phyloP scores from a whole-genome alignment of 2,797 vertebrate species.

The Antrozous pallidus region DNA sequence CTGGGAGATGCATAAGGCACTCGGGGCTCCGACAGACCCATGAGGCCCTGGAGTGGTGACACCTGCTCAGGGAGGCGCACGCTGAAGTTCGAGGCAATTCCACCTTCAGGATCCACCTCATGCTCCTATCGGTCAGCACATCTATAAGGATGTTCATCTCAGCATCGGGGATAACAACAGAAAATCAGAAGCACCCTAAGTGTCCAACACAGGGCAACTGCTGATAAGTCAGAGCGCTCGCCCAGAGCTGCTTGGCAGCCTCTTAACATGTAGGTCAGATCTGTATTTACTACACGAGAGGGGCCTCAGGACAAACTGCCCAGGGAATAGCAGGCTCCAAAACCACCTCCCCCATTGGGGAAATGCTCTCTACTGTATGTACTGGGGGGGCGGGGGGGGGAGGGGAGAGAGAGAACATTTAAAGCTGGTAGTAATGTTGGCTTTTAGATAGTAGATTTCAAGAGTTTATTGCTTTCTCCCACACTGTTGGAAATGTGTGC shows the following conservation, averaged over 20 bases:
- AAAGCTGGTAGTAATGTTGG: neutral
- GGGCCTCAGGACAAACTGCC: neutral
- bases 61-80: neutral
- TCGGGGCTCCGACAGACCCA: rapidly evolving
- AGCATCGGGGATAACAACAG: neutral
- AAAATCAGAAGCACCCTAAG: neutral
- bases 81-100: neutral
- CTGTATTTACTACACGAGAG: neutral
- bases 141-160: neutral
- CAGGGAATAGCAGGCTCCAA: neutral
- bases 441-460: neutral
- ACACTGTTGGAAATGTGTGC: neutral
- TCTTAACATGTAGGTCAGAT: neutral
- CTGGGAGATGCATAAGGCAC: neutral
- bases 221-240: neutral
- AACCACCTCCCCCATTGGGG: neutral
- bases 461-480: neutral
- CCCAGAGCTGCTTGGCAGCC: neutral
- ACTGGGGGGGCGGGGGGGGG: no score
- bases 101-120: no score
- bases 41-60: neutral
- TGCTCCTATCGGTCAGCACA: neutral
- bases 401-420: neutral
- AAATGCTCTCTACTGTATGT: neutral
- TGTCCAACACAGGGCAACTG: neutral